Conservation (phyloP, 1,140 invertebrate genomes). For the Caenorhabditis briggsae region DNA sequence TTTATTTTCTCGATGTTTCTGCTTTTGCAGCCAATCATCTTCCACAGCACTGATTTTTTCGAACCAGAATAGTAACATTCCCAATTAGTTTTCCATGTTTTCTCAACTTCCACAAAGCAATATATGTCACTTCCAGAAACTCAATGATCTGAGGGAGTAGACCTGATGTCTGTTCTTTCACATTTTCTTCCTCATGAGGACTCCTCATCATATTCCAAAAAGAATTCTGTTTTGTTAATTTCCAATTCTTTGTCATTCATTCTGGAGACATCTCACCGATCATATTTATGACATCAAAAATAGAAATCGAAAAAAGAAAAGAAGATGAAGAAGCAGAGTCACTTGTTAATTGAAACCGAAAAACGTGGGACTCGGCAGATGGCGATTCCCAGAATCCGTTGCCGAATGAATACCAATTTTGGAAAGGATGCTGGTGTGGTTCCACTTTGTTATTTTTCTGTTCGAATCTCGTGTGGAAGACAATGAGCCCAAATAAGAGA, state of each 20-base stretch:
- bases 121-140: not conserved
- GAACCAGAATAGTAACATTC: too few relatives aligned
- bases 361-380: constrained; percentile 3
- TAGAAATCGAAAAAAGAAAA: not conserved
- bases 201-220: not conserved
- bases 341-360: not conserved
- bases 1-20: too few relatives aligned
- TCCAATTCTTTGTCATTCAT: not conserved
- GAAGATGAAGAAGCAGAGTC: not conserved
- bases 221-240: not conserved
- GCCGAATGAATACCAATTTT: constrained; percentile 22
- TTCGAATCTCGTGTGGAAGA: not conserved
- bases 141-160: not conserved
- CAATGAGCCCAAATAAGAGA: not conserved
- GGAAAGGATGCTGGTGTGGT: not conserved
- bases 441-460: not conserved
- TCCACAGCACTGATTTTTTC: too few relatives aligned
- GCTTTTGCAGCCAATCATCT: too few relatives aligned
- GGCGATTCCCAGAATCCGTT: not conserved
- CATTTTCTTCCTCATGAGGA: not conserved
- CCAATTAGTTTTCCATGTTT: too few relatives aligned
- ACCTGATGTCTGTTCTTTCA: constrained; percentile 1
- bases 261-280: not conserved
- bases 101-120: not conserved
- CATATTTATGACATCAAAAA: constrained; percentile 50